Evolutionary conservation across 2,888 invertebrate genomes (phyloP).

Genomic region (Taphrorychus bicolor): DNA sequence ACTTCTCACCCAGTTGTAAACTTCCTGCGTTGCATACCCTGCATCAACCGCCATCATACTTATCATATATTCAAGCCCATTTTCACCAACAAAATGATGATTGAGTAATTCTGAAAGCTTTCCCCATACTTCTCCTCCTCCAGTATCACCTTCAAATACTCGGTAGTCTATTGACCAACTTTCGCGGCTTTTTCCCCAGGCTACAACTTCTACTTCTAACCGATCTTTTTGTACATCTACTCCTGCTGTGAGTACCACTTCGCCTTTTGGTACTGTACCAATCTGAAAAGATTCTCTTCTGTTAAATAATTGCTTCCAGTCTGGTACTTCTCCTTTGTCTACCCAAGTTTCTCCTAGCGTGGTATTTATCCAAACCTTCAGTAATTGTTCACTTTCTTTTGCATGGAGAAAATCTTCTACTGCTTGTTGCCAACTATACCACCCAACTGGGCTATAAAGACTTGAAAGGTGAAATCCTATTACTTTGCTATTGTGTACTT

Average conservation of each 20-base stretch:
- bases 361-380: slow-evolving; percentile 19
- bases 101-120: slow-evolving; percentile 13
- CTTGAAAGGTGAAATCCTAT: slow-evolving; percentile 20
- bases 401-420: slow-evolving; percentile 21
- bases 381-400: slow-evolving; percentile 18
- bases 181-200: slow-evolving; percentile 18
- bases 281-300: slow-evolving; percentile 14
- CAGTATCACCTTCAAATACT: slow-evolving; percentile 18
- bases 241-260: slow-evolving; percentile 11
- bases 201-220: slow-evolving; percentile 17
- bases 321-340: slow-evolving; percentile 19
- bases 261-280: slow-evolving; percentile 14
- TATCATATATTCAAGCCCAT: slow-evolving; percentile 22
- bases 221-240: slow-evolving; percentile 22
- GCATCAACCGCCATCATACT: slow-evolving; percentile 26
- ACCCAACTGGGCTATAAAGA: slow-evolving; percentile 18
- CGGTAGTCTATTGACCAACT: slow-evolving; percentile 24
- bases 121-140: slow-evolving; percentile 16
- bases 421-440: slow-evolving; percentile 21
- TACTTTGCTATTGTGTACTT: slow-evolving; percentile 3
- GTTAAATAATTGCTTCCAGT: slow-evolving; percentile 20
- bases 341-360: slow-evolving; percentile 22
- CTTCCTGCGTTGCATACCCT: slow-evolving; percentile 25
- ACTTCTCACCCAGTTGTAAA: slow-evolving; percentile 25
- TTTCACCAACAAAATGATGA: slow-evolving; percentile 23